A percentile compares a stretch with the other conserved stretches of the same genome.
phyloP scores from a whole-genome alignment of 2,888 invertebrate species.

The Chironomus riparius region DNA sequence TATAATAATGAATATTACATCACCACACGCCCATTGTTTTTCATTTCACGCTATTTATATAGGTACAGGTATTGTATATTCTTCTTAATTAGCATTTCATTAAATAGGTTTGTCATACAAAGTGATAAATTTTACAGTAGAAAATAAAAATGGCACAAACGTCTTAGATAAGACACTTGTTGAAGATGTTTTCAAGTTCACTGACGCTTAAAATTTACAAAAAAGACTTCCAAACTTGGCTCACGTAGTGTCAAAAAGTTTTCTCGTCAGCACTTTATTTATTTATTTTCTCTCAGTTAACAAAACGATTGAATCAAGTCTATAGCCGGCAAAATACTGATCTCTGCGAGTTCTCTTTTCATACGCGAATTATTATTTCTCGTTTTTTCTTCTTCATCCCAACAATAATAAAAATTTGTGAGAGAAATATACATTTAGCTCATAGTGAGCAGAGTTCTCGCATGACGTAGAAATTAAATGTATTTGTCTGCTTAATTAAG shows the following conservation, averaged over 20 bases:
- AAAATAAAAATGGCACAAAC: no score
- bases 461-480: not conserved
- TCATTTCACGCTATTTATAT: no score
- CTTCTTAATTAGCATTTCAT: no score
- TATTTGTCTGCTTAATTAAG: no score
- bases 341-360: not conserved
- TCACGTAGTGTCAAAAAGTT: not conserved
- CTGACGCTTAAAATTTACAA: not conserved
- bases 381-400: not conserved
- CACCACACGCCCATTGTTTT: no score
- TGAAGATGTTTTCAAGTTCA: not conserved
- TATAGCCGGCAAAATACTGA: conserved; percentile 14
- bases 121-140: no score
- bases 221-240: no score
- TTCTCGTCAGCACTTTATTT: not conserved
- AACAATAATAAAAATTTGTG: not conserved
- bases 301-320: not conserved
- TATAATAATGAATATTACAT: no score
- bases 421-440: not conserved
- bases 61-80: no score
- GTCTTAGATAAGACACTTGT: not conserved
- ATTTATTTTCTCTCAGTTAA: not conserved
- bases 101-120: no score
- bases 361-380: not conserved
- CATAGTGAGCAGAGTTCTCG: no score